These are phyloP conservation scores for Drosophila cognata DNA, from an alignment of 2,888 invertebrate genomes.

Conservation along the genomic window DNA sequence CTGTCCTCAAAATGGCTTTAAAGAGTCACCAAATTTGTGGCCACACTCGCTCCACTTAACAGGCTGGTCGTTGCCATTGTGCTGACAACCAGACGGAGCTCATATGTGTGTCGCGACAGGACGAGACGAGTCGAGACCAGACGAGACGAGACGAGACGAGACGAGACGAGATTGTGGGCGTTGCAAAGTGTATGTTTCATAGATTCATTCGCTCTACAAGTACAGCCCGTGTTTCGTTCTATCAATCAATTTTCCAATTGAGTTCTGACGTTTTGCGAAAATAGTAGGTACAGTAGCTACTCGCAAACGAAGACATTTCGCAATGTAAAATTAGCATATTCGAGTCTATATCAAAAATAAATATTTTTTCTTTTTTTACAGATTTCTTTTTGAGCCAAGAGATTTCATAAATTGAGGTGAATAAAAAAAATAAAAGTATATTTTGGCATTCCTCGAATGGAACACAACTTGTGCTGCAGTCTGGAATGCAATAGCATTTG, in stretches of 20 bases:
- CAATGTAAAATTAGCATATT: background rate
- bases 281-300: conserved; percentile 16
- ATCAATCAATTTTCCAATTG: conserved; percentile 70
- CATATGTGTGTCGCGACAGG: conserved; percentile 54
- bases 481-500: conserved; percentile 25
- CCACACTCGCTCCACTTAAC: background rate
- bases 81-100: conserved; percentile 59
- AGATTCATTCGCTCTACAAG: background rate
- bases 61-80: conserved; percentile 7
- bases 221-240: background rate
- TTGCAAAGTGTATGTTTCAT: conserved; percentile 9
- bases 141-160: background rate
- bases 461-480: conserved; percentile 20
- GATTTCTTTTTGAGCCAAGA: no score
- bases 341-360: no score
- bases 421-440: no score
- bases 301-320: conserved; percentile 9
- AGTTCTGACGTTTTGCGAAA: conserved; percentile 18
- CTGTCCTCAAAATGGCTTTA: conserved; percentile 33
- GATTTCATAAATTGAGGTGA: no score
- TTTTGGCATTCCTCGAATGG: no score
- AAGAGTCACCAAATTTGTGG: conserved; percentile 11
- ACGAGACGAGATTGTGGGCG: background rate
- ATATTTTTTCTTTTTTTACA: no score
- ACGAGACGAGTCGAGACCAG: background rate